Evolutionary conservation across 2,113 vertebrate species (phyloP).

Genomic region (Acanthochromis polyacanthus): DNA sequence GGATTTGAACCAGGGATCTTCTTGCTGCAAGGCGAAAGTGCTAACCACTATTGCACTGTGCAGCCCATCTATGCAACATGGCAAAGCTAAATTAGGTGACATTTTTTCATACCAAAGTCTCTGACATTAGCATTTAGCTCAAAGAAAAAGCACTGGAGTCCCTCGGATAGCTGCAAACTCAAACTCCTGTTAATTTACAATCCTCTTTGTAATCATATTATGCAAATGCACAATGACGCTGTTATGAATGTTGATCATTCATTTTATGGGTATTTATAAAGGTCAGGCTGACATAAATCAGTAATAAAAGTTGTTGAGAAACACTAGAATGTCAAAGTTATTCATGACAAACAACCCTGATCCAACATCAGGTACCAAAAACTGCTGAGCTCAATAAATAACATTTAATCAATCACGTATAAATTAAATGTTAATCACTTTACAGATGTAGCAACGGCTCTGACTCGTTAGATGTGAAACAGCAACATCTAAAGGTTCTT

Average conservation of each 20-base stretch:
- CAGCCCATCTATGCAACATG: no score
- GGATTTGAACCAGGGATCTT: no score
- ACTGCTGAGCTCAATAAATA: conserved; percentile 12
- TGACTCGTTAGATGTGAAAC: conserved; percentile 33
- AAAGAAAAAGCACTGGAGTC: not conserved
- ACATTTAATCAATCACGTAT: conserved; percentile 7
- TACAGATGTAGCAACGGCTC: not conserved
- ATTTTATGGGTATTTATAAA: conserved; percentile 34
- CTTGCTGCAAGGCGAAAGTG: no score
- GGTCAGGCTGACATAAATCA: conserved; percentile 47
- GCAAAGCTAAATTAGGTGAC: not conserved
- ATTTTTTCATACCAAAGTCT: not conserved
- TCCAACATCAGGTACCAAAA: conserved; percentile 1
- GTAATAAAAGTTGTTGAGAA: conserved; percentile 27
- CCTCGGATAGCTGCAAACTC: not conserved
- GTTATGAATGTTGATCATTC: conserved; percentile 36
- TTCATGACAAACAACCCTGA: not conserved
- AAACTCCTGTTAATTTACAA: conserved; percentile 11
- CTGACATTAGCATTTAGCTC: not conserved
- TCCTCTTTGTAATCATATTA: conserved; percentile 15
- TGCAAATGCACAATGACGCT: conserved; percentile 18
- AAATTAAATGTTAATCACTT: conserved; percentile 36
- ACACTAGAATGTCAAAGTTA: conserved; percentile 8
- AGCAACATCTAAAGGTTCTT: conserved; percentile 21
- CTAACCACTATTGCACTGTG: no score